Base-by-base conservation (phyloP, 2,888 invertebrate genomes). In the Idaea dimidiata region DNA sequence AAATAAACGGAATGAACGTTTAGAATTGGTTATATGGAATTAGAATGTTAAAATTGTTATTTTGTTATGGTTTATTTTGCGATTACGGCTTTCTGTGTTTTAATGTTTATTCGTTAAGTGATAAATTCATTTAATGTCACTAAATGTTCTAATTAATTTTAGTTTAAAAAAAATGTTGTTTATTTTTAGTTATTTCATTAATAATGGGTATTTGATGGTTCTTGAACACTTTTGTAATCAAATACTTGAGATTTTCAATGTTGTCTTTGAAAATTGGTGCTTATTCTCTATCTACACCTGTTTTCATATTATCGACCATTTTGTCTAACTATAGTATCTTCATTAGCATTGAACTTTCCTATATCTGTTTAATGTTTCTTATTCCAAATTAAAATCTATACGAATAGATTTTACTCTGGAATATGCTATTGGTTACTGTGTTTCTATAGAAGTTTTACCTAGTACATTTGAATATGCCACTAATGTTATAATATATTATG, bases 31-130 rank as follows among this genome's bases (percentile, higher is more conserved):
- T 43, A 14, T 43, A 43, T 43, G 43, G 43, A 43, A 43, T 43
- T 43, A 14, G 43, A 43, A 43, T 43, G 43, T 59, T 60, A 17
- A 17, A 6, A 56, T 56, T 56, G 17, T 54, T 56, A 56, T 56
- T 56, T 55, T 63, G 7, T 60, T 71, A 68, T 64, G 66, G 58
- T 68, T 70, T 72, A 65, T 63, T 70, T 72, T 72, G 72, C 72
- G 18, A 66, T 61, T 67, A 63, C 63, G 60, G 70, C 70, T 72
- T 72, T 70, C 60, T 63, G 66, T 70, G 70, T 72, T 66, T 59
- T 60, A 62, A 43, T 43, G 43, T 16, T 54, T 54, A 54, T 18
- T 18, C 18, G 18, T 56, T 17, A 18, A 17, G 16, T 56, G 18
- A 56, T 54, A 61, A 64, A 64, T 60, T 66, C 63, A 62, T 62